These are phyloP conservation scores for Anthrax anthrax DNA, from an alignment of 2,888 invertebrate species.

Conservation along the genomic window DNA sequence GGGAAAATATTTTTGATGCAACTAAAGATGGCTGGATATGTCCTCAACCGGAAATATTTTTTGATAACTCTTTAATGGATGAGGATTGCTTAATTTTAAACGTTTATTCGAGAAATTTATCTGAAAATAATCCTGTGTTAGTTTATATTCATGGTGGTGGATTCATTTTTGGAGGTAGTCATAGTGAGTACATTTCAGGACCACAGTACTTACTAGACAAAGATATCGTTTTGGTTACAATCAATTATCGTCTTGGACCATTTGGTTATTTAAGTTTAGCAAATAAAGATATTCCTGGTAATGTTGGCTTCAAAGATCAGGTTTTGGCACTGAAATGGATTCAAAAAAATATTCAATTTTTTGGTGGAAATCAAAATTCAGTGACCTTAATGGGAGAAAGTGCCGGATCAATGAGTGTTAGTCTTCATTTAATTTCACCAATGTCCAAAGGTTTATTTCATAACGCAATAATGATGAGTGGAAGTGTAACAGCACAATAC, in stretches of 20 bases:
- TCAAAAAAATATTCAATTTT: conserved; percentile 37
- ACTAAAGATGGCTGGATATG: conserved; percentile 33
- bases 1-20: conserved; percentile 30
- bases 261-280: conserved; percentile 39
- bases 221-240: conserved; percentile 44
- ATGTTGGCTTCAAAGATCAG: conserved; percentile 44
- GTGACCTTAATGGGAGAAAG: conserved; percentile 39
- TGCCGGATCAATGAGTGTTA: conserved; percentile 21
- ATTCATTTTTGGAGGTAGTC: conserved; percentile 37
- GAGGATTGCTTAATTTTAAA: conserved; percentile 42
- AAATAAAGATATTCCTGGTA: conserved; percentile 38
- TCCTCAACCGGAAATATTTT: conserved; percentile 33
- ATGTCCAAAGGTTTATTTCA: conserved; percentile 36
- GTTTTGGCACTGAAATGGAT: conserved; percentile 40
- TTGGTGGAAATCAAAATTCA: conserved; percentile 39
- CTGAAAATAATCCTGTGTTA: conserved; percentile 37
- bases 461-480: conserved; percentile 40
- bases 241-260: conserved; percentile 45
- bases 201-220: conserved; percentile 44
- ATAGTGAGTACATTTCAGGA: conserved; percentile 28
- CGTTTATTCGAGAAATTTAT: conserved; percentile 34
- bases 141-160: conserved; percentile 50
- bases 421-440: conserved; percentile 27
- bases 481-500: conserved; percentile 21
- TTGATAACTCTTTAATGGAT: conserved; percentile 20